Conservation (phyloP, 2,113 vertebrate species). For the Sclerurus mexicanus region DNA sequence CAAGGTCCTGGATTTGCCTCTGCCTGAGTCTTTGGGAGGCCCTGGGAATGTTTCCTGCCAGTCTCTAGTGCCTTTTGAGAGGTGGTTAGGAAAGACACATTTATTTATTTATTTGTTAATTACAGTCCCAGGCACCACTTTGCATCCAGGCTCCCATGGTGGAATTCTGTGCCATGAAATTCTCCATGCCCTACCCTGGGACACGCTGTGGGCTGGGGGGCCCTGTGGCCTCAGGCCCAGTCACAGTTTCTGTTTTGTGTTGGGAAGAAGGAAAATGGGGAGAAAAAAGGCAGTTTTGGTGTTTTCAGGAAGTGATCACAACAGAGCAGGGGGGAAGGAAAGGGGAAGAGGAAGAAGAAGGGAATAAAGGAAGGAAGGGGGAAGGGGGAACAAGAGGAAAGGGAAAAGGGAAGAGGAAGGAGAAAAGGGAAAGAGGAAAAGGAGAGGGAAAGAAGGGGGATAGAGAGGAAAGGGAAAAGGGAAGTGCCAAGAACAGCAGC, state of each 20-base stretch:
- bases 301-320: too few relatives aligned
- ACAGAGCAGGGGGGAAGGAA: background rate
- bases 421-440: too few relatives aligned
- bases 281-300: too few relatives aligned
- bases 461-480: too few relatives aligned
- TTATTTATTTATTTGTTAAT: too few relatives aligned
- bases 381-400: too few relatives aligned
- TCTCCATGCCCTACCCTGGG: accelerated
- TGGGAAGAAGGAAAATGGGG: background rate
- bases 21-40: accelerated
- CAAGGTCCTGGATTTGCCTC: background rate
- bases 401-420: too few relatives aligned
- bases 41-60: background rate
- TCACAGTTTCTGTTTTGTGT: background rate
- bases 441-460: too few relatives aligned
- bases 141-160: background rate
- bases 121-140: background rate
- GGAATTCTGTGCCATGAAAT: background rate
- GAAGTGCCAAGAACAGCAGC: too few relatives aligned
- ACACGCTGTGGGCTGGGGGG: background rate
- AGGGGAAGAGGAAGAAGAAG: too few relatives aligned
- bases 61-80: background rate
- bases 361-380: too few relatives aligned
- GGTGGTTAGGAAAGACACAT: background rate
- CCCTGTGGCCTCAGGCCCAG: background rate